phyloP scores from a whole-genome alignment of 2,888 invertebrate genomes.

The Phyllotreta cruciferae region DNA sequence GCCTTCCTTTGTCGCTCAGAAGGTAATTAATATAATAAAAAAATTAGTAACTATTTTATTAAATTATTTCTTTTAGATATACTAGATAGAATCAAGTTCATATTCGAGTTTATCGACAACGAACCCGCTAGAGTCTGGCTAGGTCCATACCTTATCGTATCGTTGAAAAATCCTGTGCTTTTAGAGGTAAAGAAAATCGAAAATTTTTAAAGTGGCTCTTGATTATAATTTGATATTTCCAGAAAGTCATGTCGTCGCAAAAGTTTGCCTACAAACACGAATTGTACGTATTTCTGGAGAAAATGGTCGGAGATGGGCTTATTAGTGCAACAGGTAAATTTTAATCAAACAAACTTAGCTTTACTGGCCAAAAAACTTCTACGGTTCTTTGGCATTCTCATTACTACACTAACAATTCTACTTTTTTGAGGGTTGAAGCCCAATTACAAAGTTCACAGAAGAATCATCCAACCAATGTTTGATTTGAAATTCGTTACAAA shows the following conservation, averaged over 20 bases:
- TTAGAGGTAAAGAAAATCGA: slow-evolving; percentile 40
- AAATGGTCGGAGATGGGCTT: slow-evolving; percentile 43
- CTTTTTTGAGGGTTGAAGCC: slow-evolving; percentile 33
- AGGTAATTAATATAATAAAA: slow-evolving; percentile 35
- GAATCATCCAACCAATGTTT: slow-evolving; percentile 46
- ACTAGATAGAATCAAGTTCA: slow-evolving; percentile 34
- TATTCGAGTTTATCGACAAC: slow-evolving; percentile 28
- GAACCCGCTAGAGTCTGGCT: slow-evolving; percentile 46
- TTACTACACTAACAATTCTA: not conserved
- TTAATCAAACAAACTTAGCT: not conserved
- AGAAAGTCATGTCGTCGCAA: slow-evolving; percentile 47
- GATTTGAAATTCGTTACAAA: slow-evolving; percentile 42
- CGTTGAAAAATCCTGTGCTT: slow-evolving; percentile 43
- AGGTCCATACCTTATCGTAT: slow-evolving; percentile 43
- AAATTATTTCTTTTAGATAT: slow-evolving; percentile 36
- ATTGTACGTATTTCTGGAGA: slow-evolving; percentile 43
- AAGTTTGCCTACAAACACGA: slow-evolving; percentile 46
- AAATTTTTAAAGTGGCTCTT: not conserved
- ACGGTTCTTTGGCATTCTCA: not conserved
- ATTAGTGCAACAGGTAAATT: slow-evolving; percentile 45
- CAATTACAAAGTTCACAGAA: slow-evolving; percentile 41
- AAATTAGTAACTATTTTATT: slow-evolving; percentile 1
- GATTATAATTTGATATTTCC: slow-evolving; percentile 18
- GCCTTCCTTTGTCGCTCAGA: slow-evolving; percentile 42
- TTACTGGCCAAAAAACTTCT: not conserved